Percentiles rank a stretch among this genome's conserved stretches.
phyloP scores from a whole-genome alignment of 2,888 invertebrate species.

The Cerastoderma edule region DNA sequence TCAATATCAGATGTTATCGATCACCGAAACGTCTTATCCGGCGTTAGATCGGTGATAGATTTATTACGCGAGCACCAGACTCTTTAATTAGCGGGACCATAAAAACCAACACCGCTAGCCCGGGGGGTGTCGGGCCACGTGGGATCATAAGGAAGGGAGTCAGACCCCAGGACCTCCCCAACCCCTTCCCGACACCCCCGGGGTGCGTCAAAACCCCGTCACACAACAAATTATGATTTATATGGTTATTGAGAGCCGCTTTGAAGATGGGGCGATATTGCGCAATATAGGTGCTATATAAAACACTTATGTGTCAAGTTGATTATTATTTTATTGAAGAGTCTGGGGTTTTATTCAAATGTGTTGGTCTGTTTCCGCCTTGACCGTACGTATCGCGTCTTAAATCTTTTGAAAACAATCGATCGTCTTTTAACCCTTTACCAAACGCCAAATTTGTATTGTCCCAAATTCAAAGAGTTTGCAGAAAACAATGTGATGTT shows the following conservation, averaged over 20 bases:
- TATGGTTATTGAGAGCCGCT: constrained; percentile 10
- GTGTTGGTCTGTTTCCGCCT: too few relatives aligned
- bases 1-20: too few relatives aligned
- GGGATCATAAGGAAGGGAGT: constrained; percentile 6
- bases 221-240: constrained; percentile 16
- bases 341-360: too few relatives aligned
- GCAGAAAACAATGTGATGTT: too few relatives aligned
- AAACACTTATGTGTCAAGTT: constrained; percentile 13
- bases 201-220: constrained; percentile 1
- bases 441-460: too few relatives aligned
- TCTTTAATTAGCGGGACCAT: constrained; percentile 10
- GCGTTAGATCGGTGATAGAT: constrained; percentile 11
- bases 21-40: too few relatives aligned
- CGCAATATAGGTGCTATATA: constrained; percentile 13
- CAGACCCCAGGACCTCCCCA: too few relatives aligned
- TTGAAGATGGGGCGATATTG: not conserved
- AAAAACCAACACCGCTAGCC: constrained; percentile 16
- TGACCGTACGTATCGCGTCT: too few relatives aligned
- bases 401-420: too few relatives aligned
- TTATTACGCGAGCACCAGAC: constrained; percentile 9
- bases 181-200: too few relatives aligned
- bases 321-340: constrained; percentile 1
- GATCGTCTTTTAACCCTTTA: too few relatives aligned
- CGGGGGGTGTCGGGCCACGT: not conserved
- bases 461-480: too few relatives aligned